A percentile compares a stretch with the other conserved stretches of the same genome.
phyloP scores from a whole-genome alignment of 53 echinoderm and acorn worm species.

The Apostichopus leukothele region DNA sequence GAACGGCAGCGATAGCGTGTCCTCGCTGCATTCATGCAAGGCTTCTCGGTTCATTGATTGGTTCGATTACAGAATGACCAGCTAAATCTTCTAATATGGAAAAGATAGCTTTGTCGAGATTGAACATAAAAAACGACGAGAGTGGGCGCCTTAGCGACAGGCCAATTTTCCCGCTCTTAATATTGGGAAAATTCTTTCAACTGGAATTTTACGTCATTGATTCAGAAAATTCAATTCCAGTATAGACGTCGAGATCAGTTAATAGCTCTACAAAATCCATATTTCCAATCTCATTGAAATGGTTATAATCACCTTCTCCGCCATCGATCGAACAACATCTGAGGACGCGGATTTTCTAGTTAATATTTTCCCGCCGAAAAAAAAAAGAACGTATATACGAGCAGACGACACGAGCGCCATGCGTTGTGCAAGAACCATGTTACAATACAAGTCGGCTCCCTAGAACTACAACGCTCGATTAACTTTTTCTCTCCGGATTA shows the following conservation, averaged over 20 bases:
- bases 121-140: background rate
- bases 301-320: slow-evolving; percentile 46
- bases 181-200: slow-evolving; percentile 33
- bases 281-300: slow-evolving; percentile 43
- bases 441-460: slow-evolving; percentile 44
- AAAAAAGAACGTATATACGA: background rate
- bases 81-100: slow-evolving; percentile 28
- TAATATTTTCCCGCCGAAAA: slow-evolving; percentile 44
- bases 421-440: slow-evolving; percentile 47
- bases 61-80: slow-evolving; percentile 38
- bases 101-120: slow-evolving; percentile 41
- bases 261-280: slow-evolving; percentile 47
- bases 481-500: slow-evolving; percentile 44
- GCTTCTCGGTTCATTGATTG: slow-evolving; percentile 21
- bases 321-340: slow-evolving; percentile 50
- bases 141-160: slow-evolving; percentile 43
- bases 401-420: slow-evolving; percentile 44
- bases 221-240: slow-evolving; percentile 41
- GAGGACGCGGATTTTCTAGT: slow-evolving; percentile 42
- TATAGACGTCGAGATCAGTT: slow-evolving; percentile 43
- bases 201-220: slow-evolving; percentile 43
- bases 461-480: slow-evolving; percentile 46
- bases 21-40: background rate
- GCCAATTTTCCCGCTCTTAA: slow-evolving; percentile 17
- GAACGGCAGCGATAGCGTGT: background rate